A percentile compares a stretch with the other conserved stretches of the same genome.
Conservation (phyloP, 2,888 invertebrate genomes). For the Thymelicus acteon region DNA sequence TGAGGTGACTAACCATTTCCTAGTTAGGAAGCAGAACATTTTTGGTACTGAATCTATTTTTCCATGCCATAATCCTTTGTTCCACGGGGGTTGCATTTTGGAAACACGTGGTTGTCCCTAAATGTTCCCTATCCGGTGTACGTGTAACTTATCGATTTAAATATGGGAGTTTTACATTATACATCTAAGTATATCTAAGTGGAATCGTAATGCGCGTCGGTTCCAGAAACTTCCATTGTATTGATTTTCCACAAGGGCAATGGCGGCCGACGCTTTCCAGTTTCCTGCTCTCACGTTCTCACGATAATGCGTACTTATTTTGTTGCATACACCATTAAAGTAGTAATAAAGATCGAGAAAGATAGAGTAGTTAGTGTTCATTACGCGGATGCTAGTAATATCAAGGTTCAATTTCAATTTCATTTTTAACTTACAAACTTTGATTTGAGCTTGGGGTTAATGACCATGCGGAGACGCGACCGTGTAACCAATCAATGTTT, state of each 20-base stretch:
- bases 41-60: slow-evolving; percentile 33
- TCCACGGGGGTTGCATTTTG: neutral
- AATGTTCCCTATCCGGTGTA: neutral
- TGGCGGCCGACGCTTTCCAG: slow-evolving; percentile 53
- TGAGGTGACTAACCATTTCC: slow-evolving; percentile 23
- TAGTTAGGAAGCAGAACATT: neutral
- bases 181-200: neutral
- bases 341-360: too few species aligned
- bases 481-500: too few species aligned
- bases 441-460: too few species aligned
- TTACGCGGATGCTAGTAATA: too few species aligned
- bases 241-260: slow-evolving; percentile 66
- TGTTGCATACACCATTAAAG: too few species aligned
- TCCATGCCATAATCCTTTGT: slow-evolving; percentile 20
- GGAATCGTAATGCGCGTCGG: slow-evolving; percentile 7
- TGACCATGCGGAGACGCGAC: too few species aligned
- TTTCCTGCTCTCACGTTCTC: slow-evolving; percentile 3
- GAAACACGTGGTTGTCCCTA: slow-evolving; percentile 33
- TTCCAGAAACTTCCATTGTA: slow-evolving; percentile 65
- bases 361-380: too few species aligned
- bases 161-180: neutral
- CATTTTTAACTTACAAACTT: too few species aligned
- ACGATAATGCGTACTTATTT: neutral
- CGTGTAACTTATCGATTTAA: neutral
- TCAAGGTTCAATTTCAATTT: too few species aligned